Evolutionary conservation across 2,888 invertebrate species (phyloP).

Genomic region (Agonopterix heracliana): DNA sequence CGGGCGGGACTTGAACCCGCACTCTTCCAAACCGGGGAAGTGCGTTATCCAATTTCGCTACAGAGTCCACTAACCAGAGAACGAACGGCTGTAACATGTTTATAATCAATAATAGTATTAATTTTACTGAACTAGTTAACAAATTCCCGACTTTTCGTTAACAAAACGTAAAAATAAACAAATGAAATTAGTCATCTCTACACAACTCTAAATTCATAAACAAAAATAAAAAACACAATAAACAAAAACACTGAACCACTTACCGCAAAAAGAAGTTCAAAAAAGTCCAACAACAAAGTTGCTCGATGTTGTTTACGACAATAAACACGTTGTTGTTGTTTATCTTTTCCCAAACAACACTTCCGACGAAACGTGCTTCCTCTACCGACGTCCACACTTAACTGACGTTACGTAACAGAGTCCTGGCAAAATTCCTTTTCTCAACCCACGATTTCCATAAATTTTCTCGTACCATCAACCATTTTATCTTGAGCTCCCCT

Average conservation of each 20-base stretch:
- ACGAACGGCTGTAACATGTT: too few species aligned
- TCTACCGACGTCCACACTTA: slow-evolving; percentile 38
- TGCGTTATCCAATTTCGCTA: too few species aligned
- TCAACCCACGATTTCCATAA: slow-evolving; percentile 40
- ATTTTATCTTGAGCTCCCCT: slow-evolving; percentile 29
- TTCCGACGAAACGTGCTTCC: slow-evolving; percentile 39
- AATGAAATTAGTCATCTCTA: too few species aligned
- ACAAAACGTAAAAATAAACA: too few species aligned
- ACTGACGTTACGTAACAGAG: slow-evolving; percentile 69
- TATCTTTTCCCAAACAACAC: slow-evolving; percentile 40
- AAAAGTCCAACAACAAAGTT: slow-evolving; percentile 25
- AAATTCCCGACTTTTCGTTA: too few species aligned
- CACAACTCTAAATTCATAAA: neutral
- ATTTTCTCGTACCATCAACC: slow-evolving; percentile 38
- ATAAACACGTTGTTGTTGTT: slow-evolving; percentile 72
- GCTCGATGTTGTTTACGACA: slow-evolving; percentile 55
- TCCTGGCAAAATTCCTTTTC: slow-evolving; percentile 53
- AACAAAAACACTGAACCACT: slow-evolving; percentile 15
- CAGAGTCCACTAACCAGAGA: too few species aligned
- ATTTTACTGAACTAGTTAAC: too few species aligned
- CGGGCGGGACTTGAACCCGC: too few species aligned
- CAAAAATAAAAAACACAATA: slow-evolving; percentile 2
- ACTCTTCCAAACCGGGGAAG: too few species aligned
- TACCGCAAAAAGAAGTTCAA: slow-evolving; percentile 22
- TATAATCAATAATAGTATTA: too few species aligned